A percentile compares a stretch with the other conserved stretches of the same genome.
Conservation (phyloP, 1,140 invertebrate genomes). For the Bombus fervidus region DNA sequence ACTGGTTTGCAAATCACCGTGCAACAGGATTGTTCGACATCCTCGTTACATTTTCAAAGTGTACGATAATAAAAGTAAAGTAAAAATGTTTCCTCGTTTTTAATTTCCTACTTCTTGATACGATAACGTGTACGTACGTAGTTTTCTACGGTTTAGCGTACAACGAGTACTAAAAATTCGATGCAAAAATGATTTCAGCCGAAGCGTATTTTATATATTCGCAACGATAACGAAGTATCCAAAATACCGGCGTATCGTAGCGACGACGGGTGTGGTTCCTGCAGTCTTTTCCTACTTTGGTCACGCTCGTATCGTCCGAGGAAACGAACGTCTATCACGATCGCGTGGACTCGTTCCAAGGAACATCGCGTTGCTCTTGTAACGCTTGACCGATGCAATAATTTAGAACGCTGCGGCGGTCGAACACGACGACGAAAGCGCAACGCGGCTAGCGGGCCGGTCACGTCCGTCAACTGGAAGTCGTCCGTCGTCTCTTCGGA, state of each 20-base stretch:
- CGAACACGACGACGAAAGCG: neutral
- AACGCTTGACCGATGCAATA: neutral
- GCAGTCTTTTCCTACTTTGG: neutral
- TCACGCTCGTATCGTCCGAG: neutral
- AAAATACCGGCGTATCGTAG: neutral
- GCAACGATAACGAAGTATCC: neutral
- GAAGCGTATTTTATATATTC: no score
- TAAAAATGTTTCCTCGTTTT: no score
- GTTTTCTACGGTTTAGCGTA: no score
- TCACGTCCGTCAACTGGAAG: conserved; percentile 45
- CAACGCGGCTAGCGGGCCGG: neutral
- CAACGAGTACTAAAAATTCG: no score
- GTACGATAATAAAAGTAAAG: no score
- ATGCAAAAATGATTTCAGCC: accelerated
- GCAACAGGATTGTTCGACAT: no score
- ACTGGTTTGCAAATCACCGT: no score
- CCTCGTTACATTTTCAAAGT: no score
- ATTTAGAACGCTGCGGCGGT: neutral
- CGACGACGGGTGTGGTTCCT: conserved; percentile 57
- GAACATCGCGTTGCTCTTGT: neutral
- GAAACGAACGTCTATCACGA: neutral
- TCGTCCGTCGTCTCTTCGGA: conserved; percentile 61
- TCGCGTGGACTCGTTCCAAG: neutral
- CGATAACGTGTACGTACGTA: no score
- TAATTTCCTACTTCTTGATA: no score